phyloP scores from a whole-genome alignment of 2,888 invertebrate genomes.

The Standfussiana lucernea region DNA sequence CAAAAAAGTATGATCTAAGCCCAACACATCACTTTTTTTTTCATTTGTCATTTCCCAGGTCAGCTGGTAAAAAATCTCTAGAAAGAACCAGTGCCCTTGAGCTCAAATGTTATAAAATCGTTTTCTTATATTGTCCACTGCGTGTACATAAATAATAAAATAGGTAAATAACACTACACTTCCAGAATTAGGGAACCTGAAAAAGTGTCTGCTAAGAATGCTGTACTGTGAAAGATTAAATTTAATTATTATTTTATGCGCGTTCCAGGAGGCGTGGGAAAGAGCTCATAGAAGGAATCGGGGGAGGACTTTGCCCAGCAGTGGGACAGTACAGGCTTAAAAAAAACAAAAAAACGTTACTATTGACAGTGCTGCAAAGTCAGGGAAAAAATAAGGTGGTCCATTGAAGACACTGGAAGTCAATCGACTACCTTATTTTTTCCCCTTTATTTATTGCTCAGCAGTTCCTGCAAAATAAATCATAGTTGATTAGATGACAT shows the following conservation, averaged over 20 bases:
- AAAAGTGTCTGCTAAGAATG: not conserved
- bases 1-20: not conserved
- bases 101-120: not conserved
- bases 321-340: too few relatives aligned
- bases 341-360: too few relatives aligned
- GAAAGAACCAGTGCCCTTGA: not conserved
- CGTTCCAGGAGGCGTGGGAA: too few relatives aligned
- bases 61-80: not conserved
- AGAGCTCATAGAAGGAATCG: too few relatives aligned
- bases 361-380: too few relatives aligned
- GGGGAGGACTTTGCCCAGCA: too few relatives aligned
- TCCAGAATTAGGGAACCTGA: not conserved
- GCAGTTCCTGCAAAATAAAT: not conserved
- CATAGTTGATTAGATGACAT: not conserved
- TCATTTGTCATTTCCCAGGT: not conserved
- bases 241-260: not conserved
- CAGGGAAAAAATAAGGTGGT: too few relatives aligned
- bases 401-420: too few relatives aligned
- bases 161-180: not conserved
- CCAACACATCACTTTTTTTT: not conserved
- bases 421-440: not conserved
- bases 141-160: not conserved
- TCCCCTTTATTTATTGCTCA: not conserved
- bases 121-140: not conserved
- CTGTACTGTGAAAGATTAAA: not conserved